A percentile compares a stretch with the other conserved stretches of the same genome.
These are phyloP conservation scores for Lycocorax pyrrhopterus DNA, from an alignment of 2,113 vertebrate genomes.

Conservation along the genomic window DNA sequence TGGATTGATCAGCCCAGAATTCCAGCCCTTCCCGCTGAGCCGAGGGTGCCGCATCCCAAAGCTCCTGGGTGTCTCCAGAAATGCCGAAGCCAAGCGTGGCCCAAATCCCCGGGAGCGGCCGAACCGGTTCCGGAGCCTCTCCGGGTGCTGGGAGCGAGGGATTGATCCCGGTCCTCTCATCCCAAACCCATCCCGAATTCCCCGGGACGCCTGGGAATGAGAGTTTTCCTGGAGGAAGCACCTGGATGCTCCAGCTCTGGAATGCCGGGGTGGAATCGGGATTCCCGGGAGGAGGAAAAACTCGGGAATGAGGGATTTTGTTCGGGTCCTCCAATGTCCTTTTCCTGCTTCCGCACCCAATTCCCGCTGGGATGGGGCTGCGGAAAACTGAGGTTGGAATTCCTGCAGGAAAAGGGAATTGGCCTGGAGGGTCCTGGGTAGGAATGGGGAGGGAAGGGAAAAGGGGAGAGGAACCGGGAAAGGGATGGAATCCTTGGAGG, in stretches of 20 bases:
- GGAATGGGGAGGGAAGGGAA: not conserved
- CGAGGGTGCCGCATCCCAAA: not conserved
- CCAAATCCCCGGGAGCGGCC: not conserved
- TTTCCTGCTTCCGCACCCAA: not conserved
- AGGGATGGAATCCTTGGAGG: not conserved
- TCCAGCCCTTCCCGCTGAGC: not conserved
- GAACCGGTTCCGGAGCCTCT: not conserved
- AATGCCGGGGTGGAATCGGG: not conserved
- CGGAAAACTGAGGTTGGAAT: not conserved
- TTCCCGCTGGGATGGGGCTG: not conserved
- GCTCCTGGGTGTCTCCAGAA: not conserved
- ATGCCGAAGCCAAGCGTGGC: not conserved
- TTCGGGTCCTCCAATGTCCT: not conserved
- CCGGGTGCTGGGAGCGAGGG: fast-evolving
- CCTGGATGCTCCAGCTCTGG: not conserved
- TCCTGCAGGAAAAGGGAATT: not conserved
- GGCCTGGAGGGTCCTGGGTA: not conserved
- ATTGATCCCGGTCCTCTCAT: not conserved
- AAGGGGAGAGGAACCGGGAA: not conserved
- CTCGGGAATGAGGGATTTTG: not conserved
- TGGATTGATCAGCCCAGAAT: not conserved
- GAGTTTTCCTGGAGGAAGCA: not conserved
- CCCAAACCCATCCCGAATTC: not conserved
- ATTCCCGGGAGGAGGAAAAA: not conserved
- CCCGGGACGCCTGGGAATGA: fast-evolving